Conservation (phyloP, 1,140 invertebrate genomes). For the Thaumatotibia leucotreta region DNA sequence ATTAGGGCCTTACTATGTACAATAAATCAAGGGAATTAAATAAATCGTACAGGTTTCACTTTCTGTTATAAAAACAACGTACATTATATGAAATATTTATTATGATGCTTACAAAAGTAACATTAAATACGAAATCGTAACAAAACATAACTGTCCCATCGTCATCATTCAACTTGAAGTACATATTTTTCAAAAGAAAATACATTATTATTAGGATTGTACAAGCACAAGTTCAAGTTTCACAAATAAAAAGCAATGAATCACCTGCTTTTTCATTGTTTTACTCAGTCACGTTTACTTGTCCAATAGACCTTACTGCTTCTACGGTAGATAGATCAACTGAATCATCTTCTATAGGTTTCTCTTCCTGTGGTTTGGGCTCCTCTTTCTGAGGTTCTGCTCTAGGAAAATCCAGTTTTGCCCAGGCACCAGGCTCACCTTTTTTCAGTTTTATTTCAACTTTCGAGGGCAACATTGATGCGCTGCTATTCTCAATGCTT, state of each 20-base stretch:
- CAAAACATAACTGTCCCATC: neutral
- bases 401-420: slow-evolving; percentile 82
- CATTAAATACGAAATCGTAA: neutral
- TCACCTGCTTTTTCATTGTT: neutral
- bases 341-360: slow-evolving; percentile 65
- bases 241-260: neutral
- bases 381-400: slow-evolving; percentile 46
- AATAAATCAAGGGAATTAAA: too few species aligned
- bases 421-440: slow-evolving; percentile 89
- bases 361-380: slow-evolving; percentile 24
- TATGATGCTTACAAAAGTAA: neutral
- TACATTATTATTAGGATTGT: neutral
- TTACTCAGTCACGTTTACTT: slow-evolving; percentile 59
- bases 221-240: slow-evolving; percentile 15
- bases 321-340: slow-evolving; percentile 69
- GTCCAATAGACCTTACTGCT: slow-evolving; percentile 58
- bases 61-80: too few species aligned
- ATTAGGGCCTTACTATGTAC: too few species aligned
- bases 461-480: slow-evolving; percentile 93
- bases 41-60: too few species aligned
- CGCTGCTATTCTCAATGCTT: slow-evolving; percentile 82
- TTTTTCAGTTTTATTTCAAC: slow-evolving; percentile 96
- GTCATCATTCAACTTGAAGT: neutral
- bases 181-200: neutral
- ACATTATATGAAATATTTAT: neutral